Conservation (phyloP, 2,797 vertebrate species). For the Sternotherus odoratus region DNA sequence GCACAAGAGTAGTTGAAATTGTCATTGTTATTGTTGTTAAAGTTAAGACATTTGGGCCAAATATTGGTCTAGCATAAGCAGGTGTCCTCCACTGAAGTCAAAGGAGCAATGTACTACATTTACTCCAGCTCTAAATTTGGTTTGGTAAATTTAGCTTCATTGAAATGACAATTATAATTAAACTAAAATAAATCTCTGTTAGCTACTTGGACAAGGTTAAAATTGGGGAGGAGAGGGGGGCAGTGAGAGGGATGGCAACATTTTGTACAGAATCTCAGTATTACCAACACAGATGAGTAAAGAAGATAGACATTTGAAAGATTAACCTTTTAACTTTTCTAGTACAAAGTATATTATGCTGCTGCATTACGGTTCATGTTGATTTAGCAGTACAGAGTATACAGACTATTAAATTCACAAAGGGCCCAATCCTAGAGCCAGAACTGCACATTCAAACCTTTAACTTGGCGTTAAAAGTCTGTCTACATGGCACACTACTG, state of each 20-base stretch:
- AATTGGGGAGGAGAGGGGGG: neutral
- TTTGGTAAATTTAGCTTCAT: conserved; percentile 50
- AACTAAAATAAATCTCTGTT: neutral
- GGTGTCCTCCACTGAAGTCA: conserved; percentile 35
- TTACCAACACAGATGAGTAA: neutral
- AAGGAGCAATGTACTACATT: conserved; percentile 19
- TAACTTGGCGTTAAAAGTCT: neutral
- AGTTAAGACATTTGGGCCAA: conserved; percentile 60
- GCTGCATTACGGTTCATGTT: neutral
- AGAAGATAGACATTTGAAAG: conserved; percentile 17
- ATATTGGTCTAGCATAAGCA: conserved; percentile 57
- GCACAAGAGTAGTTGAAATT: conserved; percentile 60
- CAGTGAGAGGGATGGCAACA: neutral
- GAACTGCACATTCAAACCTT: neutral
- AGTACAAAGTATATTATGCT: conserved; percentile 39
- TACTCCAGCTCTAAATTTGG: neutral
- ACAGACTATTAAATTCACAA: conserved; percentile 25
- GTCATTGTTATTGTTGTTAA: conserved; percentile 61
- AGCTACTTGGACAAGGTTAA: neutral
- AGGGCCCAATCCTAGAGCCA: conserved; percentile 34
- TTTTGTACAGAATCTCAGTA: neutral
- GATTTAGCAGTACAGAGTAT: neutral
- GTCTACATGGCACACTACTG: neutral
- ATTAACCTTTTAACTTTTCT: conserved; percentile 49
- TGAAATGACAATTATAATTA: conserved; percentile 44